Base-by-base conservation (phyloP, 2,888 invertebrate genomes). In the Eumacrocentrus americanus region DNA sequence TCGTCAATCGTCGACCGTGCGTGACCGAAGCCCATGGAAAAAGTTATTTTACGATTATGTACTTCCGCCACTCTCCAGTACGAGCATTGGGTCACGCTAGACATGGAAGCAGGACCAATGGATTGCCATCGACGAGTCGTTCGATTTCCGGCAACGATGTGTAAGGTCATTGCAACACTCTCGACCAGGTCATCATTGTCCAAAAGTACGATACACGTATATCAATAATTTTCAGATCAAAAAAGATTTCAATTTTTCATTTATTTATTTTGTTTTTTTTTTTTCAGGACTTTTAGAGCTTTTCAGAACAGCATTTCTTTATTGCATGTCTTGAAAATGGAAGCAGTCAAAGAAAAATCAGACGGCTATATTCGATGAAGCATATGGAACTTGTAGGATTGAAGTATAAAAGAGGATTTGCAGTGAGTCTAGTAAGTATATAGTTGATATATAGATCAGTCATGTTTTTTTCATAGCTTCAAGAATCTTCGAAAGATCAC, bases 31-130 rank as follows among this genome's bases (percentile, higher is more conserved):
- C 56, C 46, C 20, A 61, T 57, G 42, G 46, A 56, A 38, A 53
- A 62, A 63, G 61, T 65, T 63, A 54, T 61, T 63, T 65, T 63
- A 63, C 56, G 63, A 58, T 63, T 65, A 65, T 65, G 65, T 63
- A 63, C 63, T 61, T 61, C 63, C 42, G 59, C 60, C 56, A 51
- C 57, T 56, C 37, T 47, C 62, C 23, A 46, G 5, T 1, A 23
- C 20, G 23, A 6, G 14, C 23, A 22, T 12, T 12, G 12, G 14
- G 23, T 46, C 23, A 37, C 12, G 23, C 37, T 38, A 22, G 35
- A 44, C 44, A 20, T 44, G 16, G 29, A 54, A 34, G 29, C 44
- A 44, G 6, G 23, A 25, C 44, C 42, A 34, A 16, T 42, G 23
- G 34, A 54, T 44, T 44, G 44, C 23, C 50, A 29, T 25, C 38